phyloP scores from a whole-genome alignment of 2,888 invertebrate species.

The Melanotus villosus region DNA sequence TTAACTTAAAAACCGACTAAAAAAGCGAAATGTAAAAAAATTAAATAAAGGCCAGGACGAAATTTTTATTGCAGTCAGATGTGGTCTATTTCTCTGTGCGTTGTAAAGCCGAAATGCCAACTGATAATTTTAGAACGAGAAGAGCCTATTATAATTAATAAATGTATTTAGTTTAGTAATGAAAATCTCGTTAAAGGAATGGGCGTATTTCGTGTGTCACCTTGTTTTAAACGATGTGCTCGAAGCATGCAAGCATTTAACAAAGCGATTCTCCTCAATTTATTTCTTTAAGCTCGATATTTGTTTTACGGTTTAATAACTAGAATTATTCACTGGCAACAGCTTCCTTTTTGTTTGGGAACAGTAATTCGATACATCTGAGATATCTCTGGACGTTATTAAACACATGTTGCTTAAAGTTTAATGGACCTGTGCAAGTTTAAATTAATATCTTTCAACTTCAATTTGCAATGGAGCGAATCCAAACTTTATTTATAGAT shows the following conservation, averaged over 20 bases:
- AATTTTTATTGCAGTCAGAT: conserved; percentile 9
- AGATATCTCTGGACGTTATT: conserved; percentile 31
- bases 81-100: conserved; percentile 24
- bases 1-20: not conserved
- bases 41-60: conserved; percentile 7
- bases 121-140: conserved; percentile 17
- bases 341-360: conserved; percentile 26
- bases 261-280: not conserved
- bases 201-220: conserved; percentile 24
- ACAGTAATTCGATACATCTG: conserved; percentile 39
- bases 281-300: not conserved
- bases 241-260: not conserved
- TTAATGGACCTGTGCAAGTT: conserved; percentile 38
- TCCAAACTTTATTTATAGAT: conserved; percentile 39
- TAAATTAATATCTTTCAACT: conserved; percentile 30
- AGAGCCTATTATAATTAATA: conserved; percentile 30
- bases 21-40: not conserved
- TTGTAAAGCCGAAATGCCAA: conserved; percentile 30
- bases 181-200: conserved; percentile 12
- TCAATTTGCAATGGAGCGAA: conserved; percentile 37
- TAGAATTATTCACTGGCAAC: not conserved
- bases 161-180: conserved; percentile 25
- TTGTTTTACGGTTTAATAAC: not conserved
- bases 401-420: conserved; percentile 38
- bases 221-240: not conserved